Evolutionary conservation across 2,113 vertebrate genomes (phyloP).

Genomic region (Dromiciops gliroides): DNA sequence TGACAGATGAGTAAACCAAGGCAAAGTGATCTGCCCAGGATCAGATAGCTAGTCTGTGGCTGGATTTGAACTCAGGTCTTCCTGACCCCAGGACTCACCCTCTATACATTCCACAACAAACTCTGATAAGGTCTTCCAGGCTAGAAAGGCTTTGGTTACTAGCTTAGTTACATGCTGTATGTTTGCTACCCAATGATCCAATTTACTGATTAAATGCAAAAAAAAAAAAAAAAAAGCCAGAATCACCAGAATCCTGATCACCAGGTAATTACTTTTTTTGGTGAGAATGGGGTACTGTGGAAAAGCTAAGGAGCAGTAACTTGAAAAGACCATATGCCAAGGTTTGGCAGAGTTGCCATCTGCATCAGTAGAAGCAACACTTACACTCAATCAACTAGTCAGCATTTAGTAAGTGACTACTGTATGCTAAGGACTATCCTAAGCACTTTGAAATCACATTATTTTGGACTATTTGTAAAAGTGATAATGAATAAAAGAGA

Average conservation of each 20-base stretch:
- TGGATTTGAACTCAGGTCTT: no score
- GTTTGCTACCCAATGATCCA: neutral
- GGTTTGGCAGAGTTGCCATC: neutral
- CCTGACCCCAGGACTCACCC: no score
- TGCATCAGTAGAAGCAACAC: neutral
- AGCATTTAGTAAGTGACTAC: neutral
- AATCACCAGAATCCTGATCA: neutral
- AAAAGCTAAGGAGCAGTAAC: neutral
- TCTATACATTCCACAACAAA: neutral
- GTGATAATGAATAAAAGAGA: neutral
- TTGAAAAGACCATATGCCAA: neutral
- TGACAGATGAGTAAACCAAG: neutral
- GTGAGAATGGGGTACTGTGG: fast-evolving
- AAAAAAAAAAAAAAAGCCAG: no score
- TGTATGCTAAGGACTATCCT: neutral
- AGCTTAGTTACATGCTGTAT: neutral
- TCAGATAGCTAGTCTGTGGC: no score
- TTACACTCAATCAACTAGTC: neutral
- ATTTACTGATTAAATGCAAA: neutral
- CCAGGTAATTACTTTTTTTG: neutral
- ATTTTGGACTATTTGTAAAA: neutral
- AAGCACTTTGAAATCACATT: neutral
- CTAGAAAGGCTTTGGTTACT: neutral
- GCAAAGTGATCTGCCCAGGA: neutral
- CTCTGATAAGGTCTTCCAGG: neutral